Conservation (phyloP, 2,888 invertebrate species). For the Rhorus exstirpatorius region DNA sequence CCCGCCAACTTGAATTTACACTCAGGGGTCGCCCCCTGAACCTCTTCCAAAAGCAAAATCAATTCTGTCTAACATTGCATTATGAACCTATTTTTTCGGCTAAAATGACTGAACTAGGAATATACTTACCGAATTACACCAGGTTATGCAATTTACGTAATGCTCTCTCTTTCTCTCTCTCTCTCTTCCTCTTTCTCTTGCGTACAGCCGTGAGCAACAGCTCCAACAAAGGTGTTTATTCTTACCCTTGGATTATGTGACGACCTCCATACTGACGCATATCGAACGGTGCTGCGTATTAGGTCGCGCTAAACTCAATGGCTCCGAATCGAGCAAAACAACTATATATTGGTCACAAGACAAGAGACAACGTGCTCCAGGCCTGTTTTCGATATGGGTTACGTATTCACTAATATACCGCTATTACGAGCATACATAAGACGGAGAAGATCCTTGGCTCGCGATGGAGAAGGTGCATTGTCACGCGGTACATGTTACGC, state of each 20-base stretch:
- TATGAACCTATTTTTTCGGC: no score
- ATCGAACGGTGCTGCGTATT: constrained; percentile 1
- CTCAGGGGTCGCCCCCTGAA: no score
- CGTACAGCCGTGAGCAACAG: constrained; percentile 13
- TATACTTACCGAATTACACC: constrained; percentile 57
- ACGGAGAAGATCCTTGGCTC: constrained; percentile 54
- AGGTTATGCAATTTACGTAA: constrained; percentile 63
- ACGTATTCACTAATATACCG: constrained; percentile 36
- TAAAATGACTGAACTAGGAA: no score
- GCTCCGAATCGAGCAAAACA: neutral
- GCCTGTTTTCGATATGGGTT: constrained; percentile 16
- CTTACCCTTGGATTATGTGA: constrained; percentile 38
- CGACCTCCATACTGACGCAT: constrained; percentile 15
- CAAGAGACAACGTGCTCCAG: constrained; percentile 25
- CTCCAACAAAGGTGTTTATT: constrained; percentile 18
- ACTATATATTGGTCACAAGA: no score
- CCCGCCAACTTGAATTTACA: no score
- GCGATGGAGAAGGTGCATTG: constrained; percentile 31
- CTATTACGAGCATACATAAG: constrained; percentile 45
- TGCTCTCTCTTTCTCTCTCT: constrained; percentile 22
- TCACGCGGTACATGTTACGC: constrained; percentile 35
- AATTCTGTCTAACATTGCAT: no score
- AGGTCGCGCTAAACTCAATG: neutral
- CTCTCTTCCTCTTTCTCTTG: constrained; percentile 27
- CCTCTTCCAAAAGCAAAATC: no score